Base-by-base conservation (phyloP, 2,797 vertebrate species). In the Odontamblyopus lacepedii region DNA sequence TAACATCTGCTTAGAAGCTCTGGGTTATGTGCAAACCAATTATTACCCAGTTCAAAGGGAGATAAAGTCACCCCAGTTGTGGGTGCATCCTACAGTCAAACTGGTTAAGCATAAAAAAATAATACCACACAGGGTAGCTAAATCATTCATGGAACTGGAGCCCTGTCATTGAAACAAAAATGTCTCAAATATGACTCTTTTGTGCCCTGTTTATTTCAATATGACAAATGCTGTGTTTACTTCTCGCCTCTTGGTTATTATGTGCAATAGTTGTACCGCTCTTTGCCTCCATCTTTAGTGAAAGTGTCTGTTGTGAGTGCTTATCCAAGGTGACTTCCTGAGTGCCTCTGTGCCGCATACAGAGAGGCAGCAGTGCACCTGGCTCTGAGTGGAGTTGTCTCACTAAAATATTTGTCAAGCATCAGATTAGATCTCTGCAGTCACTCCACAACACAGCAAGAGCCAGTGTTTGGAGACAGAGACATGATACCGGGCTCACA, bases 251-350 rank as follows among this genome's bases (percentile, higher is more conserved):
- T 70, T 38, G 26, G 0, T 53, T 27, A 55, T 51, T 32, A 23
- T 15, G n/a, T 62, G 12, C 35, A 41, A 30, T 59, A 50, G 9
- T 68, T 50, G 3, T 48, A 15, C 44, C 30, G 5, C 12, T 53
- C 4, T 48, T 64, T 32, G 57, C 23, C 55, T 67, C 29, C 13
- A 38, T 59, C 51, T 51, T 23, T 60, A 41, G 65, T 0, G 38
- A 73, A 62, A 69, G 26, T 71, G 78, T 75, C 50, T 57, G 38
- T 74, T 71, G 67, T 69, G 73, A 41, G 74, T 77, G 81, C 69
- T 76, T 57, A 86, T 78, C 62, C 85, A 88, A 86, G 78, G 83
- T 90, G 85, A 90, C 78, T 81, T 77, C 19, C 60, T 74, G 62
- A 84, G 70, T 70, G 76, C 23, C 50, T 27, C 62, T 79, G 77